Evolutionary conservation across 2,888 invertebrate genomes (phyloP), one percentile per base, ranked within the genome.

Genomic region (Stratiomys singularior): DNA sequence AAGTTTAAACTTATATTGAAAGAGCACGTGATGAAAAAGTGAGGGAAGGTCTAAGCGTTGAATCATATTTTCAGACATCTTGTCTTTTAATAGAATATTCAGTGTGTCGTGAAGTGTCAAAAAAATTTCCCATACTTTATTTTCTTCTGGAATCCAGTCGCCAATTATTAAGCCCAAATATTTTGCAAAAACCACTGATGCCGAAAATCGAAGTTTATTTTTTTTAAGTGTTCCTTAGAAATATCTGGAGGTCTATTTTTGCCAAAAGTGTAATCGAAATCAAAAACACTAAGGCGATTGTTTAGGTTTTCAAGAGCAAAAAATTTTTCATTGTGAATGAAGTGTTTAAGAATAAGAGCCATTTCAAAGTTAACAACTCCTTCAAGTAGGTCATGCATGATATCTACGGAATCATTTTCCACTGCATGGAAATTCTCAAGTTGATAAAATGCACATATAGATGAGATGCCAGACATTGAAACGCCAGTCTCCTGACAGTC

Each of bases 371-470:
- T 78, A 47, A 79, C 78, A 30, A 80, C 76, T 13, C 80, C 80
- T 78, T 81, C 79, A n/a, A 81, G 74, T 25, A 79, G 52, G 60
- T 81, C 80, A 66, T 80, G 80, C 76, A 79, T 69, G 58, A 79
- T 77, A 77, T 79, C 80, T 13, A 76, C 80, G 21, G 76, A 60
- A 76, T 56, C 77, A 72, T 80, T 81, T n/a, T 76, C 66, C n/a
- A 78, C 76, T 11, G 58, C 80, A 66, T 81, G 72, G 52, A 80
- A 80, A 58, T 58, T 37, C 18, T 18, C 21, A 60, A 80, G 72
- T 11, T 79, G 74, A 28, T 79, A 77, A 69, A 79, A 77, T 64
- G 78, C 44, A 74, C 77, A 78, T 18, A 77, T 56, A 56, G 18
- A 47, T 44, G 44, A 72, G 63, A 80, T 74, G 15, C 79, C 80